Base-by-base conservation (phyloP, 2,113 vertebrate genomes). In the Hassar affinis region DNA sequence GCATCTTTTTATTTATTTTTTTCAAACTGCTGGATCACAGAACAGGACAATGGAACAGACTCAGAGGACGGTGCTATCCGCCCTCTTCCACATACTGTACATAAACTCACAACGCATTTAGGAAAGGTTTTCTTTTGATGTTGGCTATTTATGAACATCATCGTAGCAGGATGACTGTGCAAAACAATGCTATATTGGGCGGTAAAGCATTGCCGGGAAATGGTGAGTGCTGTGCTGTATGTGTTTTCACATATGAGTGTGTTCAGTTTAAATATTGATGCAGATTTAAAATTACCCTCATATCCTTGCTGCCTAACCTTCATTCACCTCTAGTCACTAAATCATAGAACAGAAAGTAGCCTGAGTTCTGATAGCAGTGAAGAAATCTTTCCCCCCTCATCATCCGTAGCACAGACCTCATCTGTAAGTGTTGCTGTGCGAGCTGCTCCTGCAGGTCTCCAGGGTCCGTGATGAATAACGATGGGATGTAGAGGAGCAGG, bases 391-490 rank as follows among this genome's bases (percentile, higher is more conserved):
- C 59, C 18, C 52, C 18, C 68, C 42, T 2, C 35, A n/a, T n/a
- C 30, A 15, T 25, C 35, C 17, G 6, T 38, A 68, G 54, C 82
- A 54, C 68, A 64, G 62, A 78, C 69, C 33, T 85, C 79, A 57
- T 75, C 57, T 62, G 42, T 57, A 80, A 84, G 61, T 84, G 69
- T 84, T 81, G 72, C 68, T 69, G 38, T 45, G 12, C 33, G 72
- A 72, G 75, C 68, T 86, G 77, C 81, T 75, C 57, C 61, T 76
- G 45, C n/a, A 30, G 79, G 76, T 59, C 86, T 79, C 79, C 52
- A 52, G 86, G 83, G 80, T 76, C 52, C 80, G 76, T 80, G 76
- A 84, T 86, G 79, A 86, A 86, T 75, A 81, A 86, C 38, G 52
- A 78, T 82, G 49, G 74, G 74, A 82, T 77, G 80, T 61, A 38